phyloP scores from a whole-genome alignment of 2,113 vertebrate species.

The Columba livia region DNA sequence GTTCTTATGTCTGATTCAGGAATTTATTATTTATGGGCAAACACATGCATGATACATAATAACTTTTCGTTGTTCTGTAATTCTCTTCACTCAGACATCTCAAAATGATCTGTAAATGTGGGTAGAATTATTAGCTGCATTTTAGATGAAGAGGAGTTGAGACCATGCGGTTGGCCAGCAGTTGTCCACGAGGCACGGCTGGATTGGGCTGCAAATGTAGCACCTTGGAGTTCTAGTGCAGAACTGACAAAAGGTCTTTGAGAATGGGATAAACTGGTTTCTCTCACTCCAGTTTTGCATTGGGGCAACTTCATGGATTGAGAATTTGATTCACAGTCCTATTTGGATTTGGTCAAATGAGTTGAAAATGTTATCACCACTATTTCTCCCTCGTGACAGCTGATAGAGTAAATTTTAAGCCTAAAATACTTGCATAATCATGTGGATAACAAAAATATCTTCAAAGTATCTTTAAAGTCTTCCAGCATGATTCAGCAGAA shows the following conservation, averaged over 20 bases:
- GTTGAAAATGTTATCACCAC: not conserved
- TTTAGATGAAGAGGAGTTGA: not conserved
- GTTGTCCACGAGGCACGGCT: not conserved
- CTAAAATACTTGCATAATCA: not conserved
- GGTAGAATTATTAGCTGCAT: not conserved
- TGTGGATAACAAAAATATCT: not conserved
- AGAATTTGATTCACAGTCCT: not conserved
- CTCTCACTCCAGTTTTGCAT: not conserved
- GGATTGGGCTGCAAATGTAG: not conserved
- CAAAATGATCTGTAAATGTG: slow-evolving; percentile 31
- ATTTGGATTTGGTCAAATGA: not conserved
- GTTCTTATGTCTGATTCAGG: slow-evolving; percentile 3
- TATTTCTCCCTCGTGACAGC: not conserved
- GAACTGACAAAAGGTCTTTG: not conserved
- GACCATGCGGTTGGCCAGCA: not conserved
- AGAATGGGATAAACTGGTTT: not conserved
- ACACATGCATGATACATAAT: slow-evolving; percentile 49
- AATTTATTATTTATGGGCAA: slow-evolving; percentile 64
- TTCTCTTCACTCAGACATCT: slow-evolving; percentile 22
- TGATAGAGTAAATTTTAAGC: not conserved
- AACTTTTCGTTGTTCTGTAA: slow-evolving; percentile 30
- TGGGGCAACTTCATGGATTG: not conserved
- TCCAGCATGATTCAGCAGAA: not conserved
- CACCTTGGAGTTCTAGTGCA: not conserved
- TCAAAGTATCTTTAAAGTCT: not conserved